Base-by-base conservation (phyloP, 2,888 invertebrate species). In the Steinernema hermaphroditum region DNA sequence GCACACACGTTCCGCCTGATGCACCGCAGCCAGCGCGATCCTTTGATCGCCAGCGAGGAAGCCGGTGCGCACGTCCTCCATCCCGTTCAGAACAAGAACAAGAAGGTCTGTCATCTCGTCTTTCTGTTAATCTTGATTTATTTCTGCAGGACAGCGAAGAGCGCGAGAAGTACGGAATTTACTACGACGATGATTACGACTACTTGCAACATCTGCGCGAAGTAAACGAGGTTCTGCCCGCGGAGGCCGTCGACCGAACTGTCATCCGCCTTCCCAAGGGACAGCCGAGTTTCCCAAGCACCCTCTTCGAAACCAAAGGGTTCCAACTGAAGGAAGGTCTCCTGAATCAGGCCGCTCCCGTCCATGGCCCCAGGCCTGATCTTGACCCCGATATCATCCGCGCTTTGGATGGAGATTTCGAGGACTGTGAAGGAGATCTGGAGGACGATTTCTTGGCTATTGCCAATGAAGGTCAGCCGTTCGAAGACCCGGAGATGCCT, bases 141-240 rank as follows among this genome's bases (percentile, higher is more conserved):
- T 19, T 14, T 69, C 22, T 41, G 16, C 49, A 78, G 72, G 68
- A 72, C 2, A 75, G 81, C 70, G 88, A 88, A 71, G 87, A 88
- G 70, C 92, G 92, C 83, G 89, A 90, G 19, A 94, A 94, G 87
- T 95, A 91, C 90, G 96, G 96, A 0, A 91, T 97, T 75, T 93
- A 92, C 87, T 96, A 91, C 87, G 95, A 96, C 83, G 96, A 97
- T 88, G 94, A 95, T 81, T 96, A 94, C 87, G 92, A 97, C 87
- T 97, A 97, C 86, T 88, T 96, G 78, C 93, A 96, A 87, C 95
- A 97, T 90, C 90, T 97, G 73, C 91, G 91, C 82, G 91, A 92
- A 76, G 82, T 80, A 29, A 68, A 62, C 14, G 54, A 24, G n/a
- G 27, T 32, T 22, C 50, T 68, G 6, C 37, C 37, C 4, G 37